Evolutionary conservation across 1,140 invertebrate genomes (phyloP), one percentile per base, ranked within the genome.

Genomic region (Littorina saxatilis): DNA sequence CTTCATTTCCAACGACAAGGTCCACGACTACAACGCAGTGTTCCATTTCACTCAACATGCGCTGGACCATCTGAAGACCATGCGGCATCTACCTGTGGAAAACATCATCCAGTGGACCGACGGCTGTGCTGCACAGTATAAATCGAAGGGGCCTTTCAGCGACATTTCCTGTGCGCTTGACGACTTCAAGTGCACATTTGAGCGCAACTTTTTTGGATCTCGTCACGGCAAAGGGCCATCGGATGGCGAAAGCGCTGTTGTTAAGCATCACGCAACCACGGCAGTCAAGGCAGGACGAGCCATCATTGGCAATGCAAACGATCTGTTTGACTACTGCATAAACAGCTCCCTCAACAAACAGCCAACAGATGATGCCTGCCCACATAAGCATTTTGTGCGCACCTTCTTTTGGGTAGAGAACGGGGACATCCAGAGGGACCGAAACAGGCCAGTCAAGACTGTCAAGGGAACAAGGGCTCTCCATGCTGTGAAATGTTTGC

Each of bases 171-270:
- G 17, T 81, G 76, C 68, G 9, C 43, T 55, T 15, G 47, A 73
- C 17, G 85, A 84, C 52, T 78, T 81, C 1, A 35, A 58, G 5
- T 35, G 29, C 47, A 55, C 40, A 23, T 20, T 66, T 0, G 80
- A 84, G 35, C 68, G 83, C 17, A 35, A 80, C 37, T 86, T 77
- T 32, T 86, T 86, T 66, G 80, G 85, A 0, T 84, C 81, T 20
- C 58, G 81, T 27, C 85, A 86, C 76, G 85, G 83, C 20, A 86
- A 86, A 47, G 78, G 81, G 2, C 85, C 80, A 11, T 86, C 79
- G 11, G 83, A 86, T 82, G 85, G 83, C 2, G 80, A 73, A 17
- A 58, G 77, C 29, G 83, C 55, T 50, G 82, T 86, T 29, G 72
- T 75, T 23, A 84, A 84, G 70, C 61, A 39, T 32, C 47, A 52